phyloP scores from a whole-genome alignment of 2,797 vertebrate genomes.

The Cirrhinus mrigala region DNA sequence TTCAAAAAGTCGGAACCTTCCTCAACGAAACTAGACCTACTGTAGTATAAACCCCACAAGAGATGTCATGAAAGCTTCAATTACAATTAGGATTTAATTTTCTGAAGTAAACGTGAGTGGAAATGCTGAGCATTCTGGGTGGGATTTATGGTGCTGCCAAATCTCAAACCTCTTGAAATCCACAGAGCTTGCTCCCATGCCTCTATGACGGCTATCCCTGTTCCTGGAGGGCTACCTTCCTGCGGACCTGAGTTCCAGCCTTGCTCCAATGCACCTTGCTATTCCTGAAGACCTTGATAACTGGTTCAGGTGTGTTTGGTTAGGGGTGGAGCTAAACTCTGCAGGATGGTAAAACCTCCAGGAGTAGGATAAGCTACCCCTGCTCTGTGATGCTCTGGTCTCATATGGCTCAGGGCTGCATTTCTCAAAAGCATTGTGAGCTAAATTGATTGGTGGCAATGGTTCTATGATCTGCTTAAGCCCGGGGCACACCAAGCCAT shows the following conservation, averaged over 20 bases:
- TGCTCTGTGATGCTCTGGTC: neutral
- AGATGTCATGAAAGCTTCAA: neutral
- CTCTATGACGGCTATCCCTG: neutral
- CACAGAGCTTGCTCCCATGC: neutral
- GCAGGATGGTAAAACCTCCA: neutral
- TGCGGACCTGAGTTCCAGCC: neutral
- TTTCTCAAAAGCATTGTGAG: neutral
- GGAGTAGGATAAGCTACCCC: neutral
- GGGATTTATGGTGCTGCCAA: neutral
- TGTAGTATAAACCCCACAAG: neutral
- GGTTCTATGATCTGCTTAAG: too few species aligned
- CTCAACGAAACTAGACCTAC: constrained; percentile 3
- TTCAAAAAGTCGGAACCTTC: constrained; percentile 27
- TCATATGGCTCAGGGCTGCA: neutral
- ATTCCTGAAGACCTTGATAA: neutral
- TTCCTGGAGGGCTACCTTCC: neutral
- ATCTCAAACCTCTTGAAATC: neutral
- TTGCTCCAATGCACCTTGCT: neutral
- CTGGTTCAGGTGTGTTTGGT: neutral
- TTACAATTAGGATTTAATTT: neutral
- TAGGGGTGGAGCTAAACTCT: neutral
- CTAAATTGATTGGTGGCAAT: too few species aligned
- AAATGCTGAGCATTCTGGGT: neutral
- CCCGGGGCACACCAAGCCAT: too few species aligned
- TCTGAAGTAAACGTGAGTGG: neutral